Evolutionary conservation across 2,113 vertebrate species (phyloP).

Genomic region (Macroglossus sobrinus): DNA sequence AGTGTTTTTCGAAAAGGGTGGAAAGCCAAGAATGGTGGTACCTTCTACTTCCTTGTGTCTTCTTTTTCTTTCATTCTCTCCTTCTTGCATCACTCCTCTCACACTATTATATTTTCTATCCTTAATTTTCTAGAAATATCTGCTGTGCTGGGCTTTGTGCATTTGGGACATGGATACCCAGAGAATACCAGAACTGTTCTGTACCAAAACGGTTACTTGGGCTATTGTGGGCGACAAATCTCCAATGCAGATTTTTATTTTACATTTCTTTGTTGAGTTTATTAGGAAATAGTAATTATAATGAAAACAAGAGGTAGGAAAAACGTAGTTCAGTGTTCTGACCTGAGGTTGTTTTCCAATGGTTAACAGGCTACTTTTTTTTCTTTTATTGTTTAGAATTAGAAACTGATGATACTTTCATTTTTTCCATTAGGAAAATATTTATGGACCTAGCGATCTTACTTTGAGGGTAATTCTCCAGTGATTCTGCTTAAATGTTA

Average conservation of each 20-base stretch:
- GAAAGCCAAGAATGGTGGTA: not conserved
- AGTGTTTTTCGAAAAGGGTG: not conserved
- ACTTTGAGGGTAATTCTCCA: constrained; percentile 52
- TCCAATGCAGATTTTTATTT: not conserved
- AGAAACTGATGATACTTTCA: constrained; percentile 53
- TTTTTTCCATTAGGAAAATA: constrained; percentile 61
- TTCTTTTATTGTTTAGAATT: constrained; percentile 39
- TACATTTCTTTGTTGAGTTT: not conserved
- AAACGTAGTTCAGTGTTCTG: not conserved
- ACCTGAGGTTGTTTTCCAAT: constrained; percentile 8
- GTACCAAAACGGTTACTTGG: not conserved
- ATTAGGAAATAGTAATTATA: constrained; percentile 39
- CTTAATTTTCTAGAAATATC: not conserved
- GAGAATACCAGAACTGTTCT: not conserved
- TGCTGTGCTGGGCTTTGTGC: not conserved
- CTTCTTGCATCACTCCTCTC: not conserved
- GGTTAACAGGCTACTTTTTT: not conserved
- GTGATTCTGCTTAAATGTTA: constrained; percentile 53
- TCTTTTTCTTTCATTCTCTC: not conserved
- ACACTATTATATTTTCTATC: not conserved
- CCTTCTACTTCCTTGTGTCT: not conserved
- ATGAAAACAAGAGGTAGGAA: constrained; percentile 41
- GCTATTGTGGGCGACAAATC: not conserved
- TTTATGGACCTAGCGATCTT: constrained; percentile 53
- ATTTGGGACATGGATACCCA: not conserved